Conservation (phyloP, 2,797 vertebrate species). For the Periparus ater region DNA sequence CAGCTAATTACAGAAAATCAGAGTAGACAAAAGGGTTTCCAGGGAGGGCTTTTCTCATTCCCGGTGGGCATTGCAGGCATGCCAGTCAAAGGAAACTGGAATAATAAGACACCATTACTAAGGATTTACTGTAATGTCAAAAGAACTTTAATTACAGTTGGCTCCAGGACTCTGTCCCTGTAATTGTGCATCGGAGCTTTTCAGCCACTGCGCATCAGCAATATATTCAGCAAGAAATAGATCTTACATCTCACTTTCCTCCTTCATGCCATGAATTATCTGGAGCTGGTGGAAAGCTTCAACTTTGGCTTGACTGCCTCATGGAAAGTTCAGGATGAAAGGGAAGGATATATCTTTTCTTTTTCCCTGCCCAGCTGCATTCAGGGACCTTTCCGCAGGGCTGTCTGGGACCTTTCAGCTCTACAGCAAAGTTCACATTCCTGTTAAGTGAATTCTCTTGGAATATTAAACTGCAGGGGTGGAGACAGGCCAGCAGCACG, state of each 20-base stretch:
- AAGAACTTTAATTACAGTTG: not conserved
- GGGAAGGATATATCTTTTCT: not conserved
- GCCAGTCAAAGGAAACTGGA: not conserved
- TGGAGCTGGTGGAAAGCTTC: not conserved
- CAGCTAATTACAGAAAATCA: not conserved
- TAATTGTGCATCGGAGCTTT: not conserved
- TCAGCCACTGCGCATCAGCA: not conserved
- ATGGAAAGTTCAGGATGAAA: not conserved
- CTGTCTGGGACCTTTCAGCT: not conserved
- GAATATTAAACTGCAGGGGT: slow-evolving; percentile 21
- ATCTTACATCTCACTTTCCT: not conserved
- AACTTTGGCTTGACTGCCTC: not conserved
- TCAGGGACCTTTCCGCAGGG: not conserved
- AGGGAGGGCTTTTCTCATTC: not conserved
- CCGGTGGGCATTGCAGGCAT: not conserved
- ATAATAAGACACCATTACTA: not conserved
- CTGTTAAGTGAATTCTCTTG: not conserved
- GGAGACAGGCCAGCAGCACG: not conserved
- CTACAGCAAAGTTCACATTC: not conserved
- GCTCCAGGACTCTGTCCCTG: not conserved
- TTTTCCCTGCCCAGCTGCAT: not conserved
- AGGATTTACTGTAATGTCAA: not conserved
- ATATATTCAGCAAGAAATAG: not conserved
- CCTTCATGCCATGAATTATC: not conserved
- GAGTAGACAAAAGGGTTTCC: not conserved